Evolutionary conservation across 2,888 invertebrate genomes (phyloP), one percentile per base, ranked within the genome.

Genomic region (Hecatera dysodea): DNA sequence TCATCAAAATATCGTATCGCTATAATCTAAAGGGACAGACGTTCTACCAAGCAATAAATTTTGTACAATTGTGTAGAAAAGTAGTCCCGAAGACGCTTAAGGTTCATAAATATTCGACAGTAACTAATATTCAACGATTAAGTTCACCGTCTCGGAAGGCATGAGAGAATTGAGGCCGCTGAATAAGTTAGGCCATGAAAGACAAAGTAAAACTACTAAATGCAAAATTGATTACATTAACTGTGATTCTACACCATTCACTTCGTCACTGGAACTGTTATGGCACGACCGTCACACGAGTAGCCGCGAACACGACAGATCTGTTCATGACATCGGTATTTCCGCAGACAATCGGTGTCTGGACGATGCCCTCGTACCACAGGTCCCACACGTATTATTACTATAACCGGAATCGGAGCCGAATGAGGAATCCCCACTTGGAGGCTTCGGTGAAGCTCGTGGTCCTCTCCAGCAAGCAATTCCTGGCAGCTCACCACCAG

Each of bases 381-480:
- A 97, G 0, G 97, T 98, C 1, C 97, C 97, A 78, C 97, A 97
- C 7, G 97, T 98, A 87, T 97, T 97, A 92, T 98, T 98, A 91
- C 98, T 98, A 93, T 98, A 98, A 15, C 98, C 98, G 57, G 98
- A 98, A 93, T 98, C 98, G 12, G 98, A 98, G 42, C 98, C 98
- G 82, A 98, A 97, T 7, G 98, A 98, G 8, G 98, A 98, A 87
- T 98, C 97, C 81, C 97, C 97, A 77, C 97, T 97, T 66, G 97
- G 97, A 52, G 97, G 97, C 86, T 97, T 97, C 3, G 96, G 96
- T 48, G 96, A 95, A 2, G 94, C 94, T 78, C 93, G 90, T 29
- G 93, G 96, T 82, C 93, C 96, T 89, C 96, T 96, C 95, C 96
- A 96, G 89, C 96, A 97, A 59, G 96, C 97, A 61, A 97, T 97